phyloP scores from a whole-genome alignment of 1,140 invertebrate genomes.

The Drosophila setifemur region DNA sequence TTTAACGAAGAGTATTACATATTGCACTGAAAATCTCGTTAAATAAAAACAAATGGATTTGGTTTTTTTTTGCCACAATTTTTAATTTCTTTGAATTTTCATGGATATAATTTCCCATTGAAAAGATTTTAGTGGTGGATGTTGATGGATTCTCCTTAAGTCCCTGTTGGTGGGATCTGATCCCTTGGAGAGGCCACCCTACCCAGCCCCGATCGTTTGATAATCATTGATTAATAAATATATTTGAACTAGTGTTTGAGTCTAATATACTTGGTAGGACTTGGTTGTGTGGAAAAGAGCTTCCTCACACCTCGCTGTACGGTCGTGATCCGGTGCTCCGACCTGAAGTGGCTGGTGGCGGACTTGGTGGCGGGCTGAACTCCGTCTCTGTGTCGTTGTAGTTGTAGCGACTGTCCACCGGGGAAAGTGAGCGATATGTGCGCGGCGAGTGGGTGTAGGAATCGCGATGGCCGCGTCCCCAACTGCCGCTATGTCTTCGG shows the following conservation, averaged over 20 bases:
- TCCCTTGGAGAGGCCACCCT: conserved; percentile 15
- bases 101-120: conserved; percentile 49
- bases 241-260: conserved; percentile 79
- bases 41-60: conserved; percentile 14
- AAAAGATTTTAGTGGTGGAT: conserved; percentile 7
- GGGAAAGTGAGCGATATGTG: conserved; percentile 77
- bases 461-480: conserved; percentile 50
- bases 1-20: no score
- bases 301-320: conserved; percentile 57
- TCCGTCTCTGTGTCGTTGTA: conserved; percentile 81
- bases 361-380: conserved; percentile 77
- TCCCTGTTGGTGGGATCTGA: conserved; percentile 14
- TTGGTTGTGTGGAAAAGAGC: conserved; percentile 12
- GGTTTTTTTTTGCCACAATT: conserved; percentile 31
- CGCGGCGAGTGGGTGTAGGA: conserved; percentile 69
- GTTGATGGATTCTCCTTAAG: conserved; percentile 24
- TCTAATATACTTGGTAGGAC: conserved; percentile 55
- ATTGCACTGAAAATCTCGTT: no score
- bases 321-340: conserved; percentile 42
- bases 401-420: conserved; percentile 80
- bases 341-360: conserved; percentile 23
- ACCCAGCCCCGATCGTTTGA: conserved; percentile 34
- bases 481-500: conserved; percentile 61
- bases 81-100: conserved; percentile 55
- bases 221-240: conserved; percentile 74